Percentiles rank a stretch among this genome's conserved stretches.
Evolutionary conservation across 2,113 vertebrate genomes (phyloP).

Genomic region (Erinaceus europaeus): DNA sequence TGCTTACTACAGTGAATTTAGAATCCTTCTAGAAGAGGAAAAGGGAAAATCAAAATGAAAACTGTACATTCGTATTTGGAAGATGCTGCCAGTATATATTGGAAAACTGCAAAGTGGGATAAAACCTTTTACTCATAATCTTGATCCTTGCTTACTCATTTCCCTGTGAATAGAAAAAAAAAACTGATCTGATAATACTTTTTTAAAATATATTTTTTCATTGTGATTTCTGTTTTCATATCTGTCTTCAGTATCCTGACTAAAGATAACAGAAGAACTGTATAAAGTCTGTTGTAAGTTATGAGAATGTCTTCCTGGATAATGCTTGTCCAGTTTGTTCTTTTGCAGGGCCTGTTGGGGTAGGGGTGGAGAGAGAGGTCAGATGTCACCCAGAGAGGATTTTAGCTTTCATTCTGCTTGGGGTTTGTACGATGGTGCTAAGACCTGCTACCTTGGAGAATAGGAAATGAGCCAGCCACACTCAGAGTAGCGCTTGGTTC

Average conservation of each 20-base stretch:
- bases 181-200: neutral
- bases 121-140: neutral
- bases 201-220: neutral
- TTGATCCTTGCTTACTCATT: neutral
- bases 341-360: constrained; percentile 32
- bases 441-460: neutral
- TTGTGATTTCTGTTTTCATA: constrained; percentile 37
- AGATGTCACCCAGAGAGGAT: constrained; percentile 32
- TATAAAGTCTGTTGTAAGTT: neutral
- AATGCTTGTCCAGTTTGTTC: neutral
- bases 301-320: neutral
- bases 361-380: constrained; percentile 53
- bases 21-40: constrained; percentile 12
- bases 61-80: neutral
- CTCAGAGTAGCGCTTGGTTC: neutral
- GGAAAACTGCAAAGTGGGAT: neutral
- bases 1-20: neutral
- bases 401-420: neutral
- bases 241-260: constrained; percentile 24
- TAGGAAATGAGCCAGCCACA: neutral
- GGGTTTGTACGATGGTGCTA: neutral
- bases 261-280: constrained; percentile 20
- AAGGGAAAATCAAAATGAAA: neutral
- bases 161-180: neutral
- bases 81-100: neutral